Conservation (phyloP, 2,888 invertebrate species). For the Campoplex capitator region DNA sequence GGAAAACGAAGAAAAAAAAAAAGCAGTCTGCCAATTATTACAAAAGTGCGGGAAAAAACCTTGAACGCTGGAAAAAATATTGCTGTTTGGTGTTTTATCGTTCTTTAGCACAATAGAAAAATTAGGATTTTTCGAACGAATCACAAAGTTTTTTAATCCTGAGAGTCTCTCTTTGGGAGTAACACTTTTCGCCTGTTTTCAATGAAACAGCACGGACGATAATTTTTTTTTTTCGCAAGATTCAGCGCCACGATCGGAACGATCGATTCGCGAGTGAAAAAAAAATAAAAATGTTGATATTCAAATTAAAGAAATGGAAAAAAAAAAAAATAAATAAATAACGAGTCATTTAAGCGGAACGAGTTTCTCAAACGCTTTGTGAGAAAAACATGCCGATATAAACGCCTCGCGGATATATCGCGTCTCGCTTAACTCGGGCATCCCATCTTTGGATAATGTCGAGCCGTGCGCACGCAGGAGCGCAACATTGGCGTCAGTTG, state of each 20-base stretch:
- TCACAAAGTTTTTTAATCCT: background rate
- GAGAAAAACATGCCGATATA: constrained; percentile 44
- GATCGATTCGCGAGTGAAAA: background rate
- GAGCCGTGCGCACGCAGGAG: constrained; percentile 16
- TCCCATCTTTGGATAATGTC: constrained; percentile 69
- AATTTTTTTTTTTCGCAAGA: background rate
- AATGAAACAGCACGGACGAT: background rate
- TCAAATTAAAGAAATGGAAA: background rate
- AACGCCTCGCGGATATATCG: constrained; percentile 58
- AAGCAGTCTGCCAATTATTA: constrained; percentile 32
- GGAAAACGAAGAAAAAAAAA: constrained; percentile 15
- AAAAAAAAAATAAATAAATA: constrained; percentile 40
- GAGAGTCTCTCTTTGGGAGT: background rate
- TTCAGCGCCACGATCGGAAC: background rate
- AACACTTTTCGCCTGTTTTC: background rate
- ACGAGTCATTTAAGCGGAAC: constrained; percentile 5
- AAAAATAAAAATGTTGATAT: background rate
- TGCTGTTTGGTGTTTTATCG: constrained; percentile 24
- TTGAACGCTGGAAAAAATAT: constrained; percentile 47
- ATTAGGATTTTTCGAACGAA: background rate
- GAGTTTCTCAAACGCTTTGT: constrained; percentile 8
- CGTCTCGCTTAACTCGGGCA: constrained; percentile 54
- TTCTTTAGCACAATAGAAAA: constrained; percentile 13
- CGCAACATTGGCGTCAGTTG: constrained; percentile 36
- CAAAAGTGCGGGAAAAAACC: constrained; percentile 59